Conservation (phyloP, 2,888 invertebrate species). For the Lasioglossum calceatum region DNA sequence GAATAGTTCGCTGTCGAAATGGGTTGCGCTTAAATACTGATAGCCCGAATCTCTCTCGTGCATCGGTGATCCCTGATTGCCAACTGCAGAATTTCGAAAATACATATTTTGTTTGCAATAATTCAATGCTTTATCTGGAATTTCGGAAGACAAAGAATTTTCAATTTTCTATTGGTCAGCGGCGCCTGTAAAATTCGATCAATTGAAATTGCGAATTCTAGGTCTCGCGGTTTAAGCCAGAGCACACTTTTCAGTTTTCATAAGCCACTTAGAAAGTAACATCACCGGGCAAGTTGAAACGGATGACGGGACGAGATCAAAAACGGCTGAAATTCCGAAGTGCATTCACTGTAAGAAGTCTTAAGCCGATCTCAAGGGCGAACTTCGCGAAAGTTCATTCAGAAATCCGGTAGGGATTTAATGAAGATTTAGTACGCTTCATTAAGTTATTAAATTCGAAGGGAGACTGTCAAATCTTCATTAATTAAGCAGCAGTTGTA, state of each 20-base stretch:
- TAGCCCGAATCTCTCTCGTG: background rate
- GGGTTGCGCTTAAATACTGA: background rate
- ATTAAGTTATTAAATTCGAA: background rate
- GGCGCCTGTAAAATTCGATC: background rate
- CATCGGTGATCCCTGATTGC: background rate
- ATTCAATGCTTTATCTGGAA: background rate
- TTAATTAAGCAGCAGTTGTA: background rate
- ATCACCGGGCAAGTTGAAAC: background rate
- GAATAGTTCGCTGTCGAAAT: background rate
- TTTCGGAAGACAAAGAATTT: background rate
- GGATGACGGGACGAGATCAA: background rate
- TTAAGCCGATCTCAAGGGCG: background rate
- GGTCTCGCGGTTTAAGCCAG: background rate
- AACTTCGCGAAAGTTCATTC: background rate
- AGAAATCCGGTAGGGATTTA: background rate
- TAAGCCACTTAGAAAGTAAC: conserved; percentile 4
- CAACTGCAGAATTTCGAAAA: no score
- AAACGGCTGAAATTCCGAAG: conserved; percentile 1
- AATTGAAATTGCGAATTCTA: background rate
- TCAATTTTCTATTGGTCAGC: background rate
- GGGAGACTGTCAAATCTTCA: background rate
- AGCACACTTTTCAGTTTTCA: background rate
- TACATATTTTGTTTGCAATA: background rate
- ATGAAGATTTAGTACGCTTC: background rate
- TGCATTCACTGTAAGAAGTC: conserved; percentile 5